Base-by-base conservation (phyloP, 2,797 vertebrate genomes). In the Lithobates pipiens region DNA sequence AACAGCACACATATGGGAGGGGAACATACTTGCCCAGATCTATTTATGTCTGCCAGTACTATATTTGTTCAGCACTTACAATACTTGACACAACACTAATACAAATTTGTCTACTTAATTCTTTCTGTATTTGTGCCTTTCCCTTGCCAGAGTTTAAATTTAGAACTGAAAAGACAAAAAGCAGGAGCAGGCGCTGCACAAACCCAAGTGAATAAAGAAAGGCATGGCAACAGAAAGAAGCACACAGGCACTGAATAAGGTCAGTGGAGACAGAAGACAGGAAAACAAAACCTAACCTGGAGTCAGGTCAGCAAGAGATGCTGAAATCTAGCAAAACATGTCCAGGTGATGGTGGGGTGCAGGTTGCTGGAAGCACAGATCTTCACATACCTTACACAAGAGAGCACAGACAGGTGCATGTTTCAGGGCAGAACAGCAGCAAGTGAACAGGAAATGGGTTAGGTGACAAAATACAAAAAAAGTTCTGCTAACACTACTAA, bases 381-480 rank as follows among this genome's bases (percentile, higher is more conserved):
- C n/a, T 61, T 11, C 54, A 61, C 21, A 61, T 8, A 61, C 50
- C 50, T 4, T 16, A 57, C 27, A 76, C 23, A 32, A 76, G 72
- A 44, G 23, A 75, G 13, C 73, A 61, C 77, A 71, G 39, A 72
- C 34, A 72, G 70, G 36, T 71, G 69, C 32, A 71, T 18, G 34
- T 39, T 71, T 71, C 10, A 13, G 32, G 36, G 2, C 6, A 36
- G 34, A 39, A 23, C 18, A 77, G 29, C 50, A 65, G 25, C n/a
- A 77, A 67, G 57, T 75, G 16, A 34, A 13, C 72, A 83, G 81
- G 81, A 83, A 75, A 73, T 83, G 81, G 81, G 67, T 50, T 63
- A 67, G 72, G 32, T 68, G 23, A 75, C n/a, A 83, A 10, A 67
- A 34, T 67, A 67, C 11, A 34, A 25, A 42, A 61, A 10, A 67